These are phyloP conservation scores for Pantherophis guttatus DNA, from an alignment of 2,113 vertebrate genomes.

Conservation along the genomic window DNA sequence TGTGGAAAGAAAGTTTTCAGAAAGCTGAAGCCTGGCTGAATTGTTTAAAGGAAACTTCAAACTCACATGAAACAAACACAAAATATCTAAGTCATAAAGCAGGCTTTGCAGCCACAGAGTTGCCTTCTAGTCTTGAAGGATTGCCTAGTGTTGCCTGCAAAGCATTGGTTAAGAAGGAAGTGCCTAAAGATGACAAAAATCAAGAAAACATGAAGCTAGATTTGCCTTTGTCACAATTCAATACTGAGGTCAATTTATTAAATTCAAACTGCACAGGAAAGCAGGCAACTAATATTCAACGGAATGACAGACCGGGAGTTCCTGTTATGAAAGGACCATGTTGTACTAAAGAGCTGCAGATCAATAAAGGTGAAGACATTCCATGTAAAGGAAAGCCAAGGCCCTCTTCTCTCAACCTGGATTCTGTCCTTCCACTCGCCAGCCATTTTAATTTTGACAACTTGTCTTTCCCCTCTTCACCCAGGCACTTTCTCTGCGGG, in stretches of 20 bases:
- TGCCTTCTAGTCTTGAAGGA: slow-evolving; percentile 34
- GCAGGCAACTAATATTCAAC: slow-evolving; percentile 21
- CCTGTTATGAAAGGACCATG: slow-evolving; percentile 19
- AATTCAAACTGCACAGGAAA: slow-evolving; percentile 46
- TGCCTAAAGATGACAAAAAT: slow-evolving; percentile 27
- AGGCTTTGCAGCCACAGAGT: background rate
- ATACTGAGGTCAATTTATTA: slow-evolving; percentile 22
- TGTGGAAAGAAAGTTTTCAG: slow-evolving; percentile 5
- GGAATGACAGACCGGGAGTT: slow-evolving; percentile 3
- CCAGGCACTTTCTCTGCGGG: slow-evolving; percentile 54
- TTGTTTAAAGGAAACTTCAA: slow-evolving; percentile 43
- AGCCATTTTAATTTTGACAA: slow-evolving; percentile 71
- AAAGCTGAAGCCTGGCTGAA: slow-evolving; percentile 46
- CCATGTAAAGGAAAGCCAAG: slow-evolving; percentile 65
- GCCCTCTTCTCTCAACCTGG: slow-evolving; percentile 76
- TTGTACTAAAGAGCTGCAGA: slow-evolving; percentile 35
- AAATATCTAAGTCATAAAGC: slow-evolving; percentile 29
- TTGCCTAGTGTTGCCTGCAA: background rate
- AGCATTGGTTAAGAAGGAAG: slow-evolving; percentile 34
- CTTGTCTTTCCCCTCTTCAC: slow-evolving; percentile 50
- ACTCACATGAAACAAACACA: slow-evolving; percentile 32
- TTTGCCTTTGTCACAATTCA: slow-evolving; percentile 30
- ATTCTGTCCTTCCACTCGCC: slow-evolving; percentile 58
- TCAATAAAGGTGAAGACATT: slow-evolving; percentile 55
- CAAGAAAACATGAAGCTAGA: slow-evolving; percentile 21